Base-by-base conservation (phyloP, 2,888 invertebrate genomes). In the Venustoraphidia nigricollis region DNA sequence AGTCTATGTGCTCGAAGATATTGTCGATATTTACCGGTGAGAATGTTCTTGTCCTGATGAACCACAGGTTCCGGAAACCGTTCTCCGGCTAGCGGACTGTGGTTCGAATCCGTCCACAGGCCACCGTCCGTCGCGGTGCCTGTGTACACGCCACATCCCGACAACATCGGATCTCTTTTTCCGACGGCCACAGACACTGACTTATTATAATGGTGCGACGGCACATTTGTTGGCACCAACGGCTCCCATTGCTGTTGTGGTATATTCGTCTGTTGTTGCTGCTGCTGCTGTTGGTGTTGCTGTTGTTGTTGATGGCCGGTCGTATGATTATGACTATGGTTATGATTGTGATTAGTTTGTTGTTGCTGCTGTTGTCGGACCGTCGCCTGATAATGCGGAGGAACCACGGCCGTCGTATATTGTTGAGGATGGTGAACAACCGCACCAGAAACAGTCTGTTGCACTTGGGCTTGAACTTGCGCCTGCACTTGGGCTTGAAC, bases 21-120 rank as follows among this genome's bases (percentile, higher is more conserved):
- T 63, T 75, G 74, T 53, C 75, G 66, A 62, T 74, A 75, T 64
- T 75, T 75, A 52, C 73, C 74, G 57, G 72, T 69, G 53, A 68
- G 59, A 54, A 66, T 66, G 58, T 62, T 61, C 53, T 60, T 59
- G 45, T 59, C 57, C 44, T 51, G 48, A 37, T 49, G 49, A 27
- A 49, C 36, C 13, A 46, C 40, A 34, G 49, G 44, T 45, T 39
- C 46, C 34, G 39, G 45, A 10, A 37, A 44, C 27, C 50, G 46
- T 37, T 50, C 48, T 2, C 66, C 50, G 61, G 67, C 56, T 63
- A 64, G 54, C 49, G 66, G 65, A 14, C 63, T 65, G 48, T 61
- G 62, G 49, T 65, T 64, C 48, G 65, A 60, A 52, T 64, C 62
- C 51, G 65, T 62, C 65, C 66, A 66, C 53, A 62, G 61, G 41